These are phyloP conservation scores for Marmota flaviventris DNA, from an alignment of 2,113 vertebrate genomes.

Conservation along the genomic window DNA sequence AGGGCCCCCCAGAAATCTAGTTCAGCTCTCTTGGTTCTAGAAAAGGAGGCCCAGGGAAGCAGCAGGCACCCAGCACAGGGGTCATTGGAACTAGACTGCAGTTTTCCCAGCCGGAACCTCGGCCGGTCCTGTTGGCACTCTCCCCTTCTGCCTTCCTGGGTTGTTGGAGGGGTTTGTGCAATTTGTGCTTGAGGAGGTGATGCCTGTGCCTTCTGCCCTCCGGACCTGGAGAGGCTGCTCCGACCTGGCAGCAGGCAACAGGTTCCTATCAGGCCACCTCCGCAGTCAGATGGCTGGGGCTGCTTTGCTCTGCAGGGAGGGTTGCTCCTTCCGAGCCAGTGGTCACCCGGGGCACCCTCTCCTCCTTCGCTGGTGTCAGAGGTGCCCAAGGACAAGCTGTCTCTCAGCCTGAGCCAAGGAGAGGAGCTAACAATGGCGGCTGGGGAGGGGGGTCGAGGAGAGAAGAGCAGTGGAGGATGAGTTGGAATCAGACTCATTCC, in stretches of 20 bases:
- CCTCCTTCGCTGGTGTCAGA: background rate
- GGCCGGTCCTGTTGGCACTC: background rate
- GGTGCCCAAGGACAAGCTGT: background rate
- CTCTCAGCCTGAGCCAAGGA: background rate
- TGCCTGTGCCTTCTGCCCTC: background rate
- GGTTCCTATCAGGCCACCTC: slow-evolving; percentile 70
- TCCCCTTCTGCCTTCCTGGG: background rate
- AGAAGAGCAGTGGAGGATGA: background rate
- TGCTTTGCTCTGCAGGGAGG: slow-evolving; percentile 10
- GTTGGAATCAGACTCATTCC: slow-evolving; percentile 67
- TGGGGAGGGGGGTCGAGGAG: background rate
- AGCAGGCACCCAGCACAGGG: background rate
- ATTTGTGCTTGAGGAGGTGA: background rate
- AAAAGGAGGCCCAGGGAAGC: background rate
- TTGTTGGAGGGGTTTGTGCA: background rate
- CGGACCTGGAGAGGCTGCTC: background rate
- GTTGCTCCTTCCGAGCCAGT: no score
- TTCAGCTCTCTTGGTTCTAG: background rate
- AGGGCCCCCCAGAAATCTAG: background rate
- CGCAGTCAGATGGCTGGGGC: slow-evolving; percentile 24
- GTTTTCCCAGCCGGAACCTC: background rate
- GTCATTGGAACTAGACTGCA: no score
- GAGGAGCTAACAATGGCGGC: slow-evolving; percentile 58
- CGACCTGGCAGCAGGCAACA: slow-evolving; percentile 83
- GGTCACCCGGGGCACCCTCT: background rate